Percentiles rank a stretch among this genome's conserved stretches.
phyloP scores from a whole-genome alignment of 2,888 invertebrate species.

The Tigriopus californicus region DNA sequence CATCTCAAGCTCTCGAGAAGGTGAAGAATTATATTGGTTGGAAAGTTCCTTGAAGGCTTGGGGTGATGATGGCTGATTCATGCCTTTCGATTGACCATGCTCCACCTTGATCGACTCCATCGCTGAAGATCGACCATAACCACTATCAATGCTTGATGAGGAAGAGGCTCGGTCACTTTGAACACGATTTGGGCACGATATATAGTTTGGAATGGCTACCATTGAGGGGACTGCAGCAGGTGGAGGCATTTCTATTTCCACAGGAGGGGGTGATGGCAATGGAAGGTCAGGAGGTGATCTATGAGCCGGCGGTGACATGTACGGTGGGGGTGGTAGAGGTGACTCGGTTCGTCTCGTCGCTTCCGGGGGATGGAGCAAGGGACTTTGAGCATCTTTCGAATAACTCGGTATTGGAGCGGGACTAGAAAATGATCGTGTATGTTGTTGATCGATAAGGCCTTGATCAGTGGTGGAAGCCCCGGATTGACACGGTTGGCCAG shows the following conservation, averaged over 20 bases:
- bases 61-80: too few species aligned
- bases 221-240: not conserved
- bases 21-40: too few species aligned
- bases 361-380: too few species aligned
- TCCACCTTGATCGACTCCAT: not conserved
- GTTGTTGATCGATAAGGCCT: not conserved
- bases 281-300: not conserved
- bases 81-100: too few species aligned
- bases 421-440: not conserved
- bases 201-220: too few species aligned
- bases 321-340: slow-evolving; percentile 12
- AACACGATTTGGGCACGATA: not conserved
- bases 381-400: not conserved
- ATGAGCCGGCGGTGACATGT: not conserved
- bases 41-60: too few species aligned
- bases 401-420: not conserved
- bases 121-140: not conserved
- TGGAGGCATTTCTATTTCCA: not conserved
- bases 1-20: not conserved
- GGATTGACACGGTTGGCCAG: too few species aligned
- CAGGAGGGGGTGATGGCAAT: not conserved
- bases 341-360: not conserved
- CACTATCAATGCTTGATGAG: slow-evolving; percentile 4
- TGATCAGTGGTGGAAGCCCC: not conserved
- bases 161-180: slow-evolving; percentile 8